A percentile compares a stretch with the other conserved stretches of the same genome.
Evolutionary conservation across 2,113 vertebrate genomes (phyloP).

Genomic region (Sylvilagus bachmani): DNA sequence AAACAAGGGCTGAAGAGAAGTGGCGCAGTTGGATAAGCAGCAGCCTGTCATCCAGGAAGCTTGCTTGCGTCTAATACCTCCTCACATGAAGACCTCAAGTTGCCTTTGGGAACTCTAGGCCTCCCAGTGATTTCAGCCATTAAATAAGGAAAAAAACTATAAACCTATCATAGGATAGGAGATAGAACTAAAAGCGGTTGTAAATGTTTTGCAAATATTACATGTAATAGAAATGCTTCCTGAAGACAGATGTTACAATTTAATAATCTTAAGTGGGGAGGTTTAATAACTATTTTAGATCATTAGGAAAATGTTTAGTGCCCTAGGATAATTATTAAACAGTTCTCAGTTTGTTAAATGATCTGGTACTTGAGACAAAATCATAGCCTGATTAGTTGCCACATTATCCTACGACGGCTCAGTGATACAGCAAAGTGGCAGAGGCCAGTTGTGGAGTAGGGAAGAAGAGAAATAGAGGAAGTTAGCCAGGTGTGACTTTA

Average conservation of each 20-base stretch:
- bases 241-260: constrained; percentile 79
- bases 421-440: constrained; percentile 16
- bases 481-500: background rate
- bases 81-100: constrained; percentile 25
- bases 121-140: constrained; percentile 67
- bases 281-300: constrained; percentile 81
- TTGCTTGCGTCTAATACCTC: constrained; percentile 39
- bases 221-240: constrained; percentile 70
- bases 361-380: constrained; percentile 60
- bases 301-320: constrained; percentile 76
- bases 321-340: constrained; percentile 76
- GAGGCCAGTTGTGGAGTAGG: background rate
- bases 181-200: constrained; percentile 80
- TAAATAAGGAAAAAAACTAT: constrained; percentile 69
- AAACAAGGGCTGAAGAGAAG: constrained; percentile 71
- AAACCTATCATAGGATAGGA: constrained; percentile 55
- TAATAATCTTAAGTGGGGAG: constrained; percentile 75
- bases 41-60: constrained; percentile 78
- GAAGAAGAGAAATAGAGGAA: background rate
- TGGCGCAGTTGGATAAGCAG: constrained; percentile 71
- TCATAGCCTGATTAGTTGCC: constrained; percentile 54
- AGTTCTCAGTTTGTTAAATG: constrained; percentile 65
- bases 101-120: constrained; percentile 44
- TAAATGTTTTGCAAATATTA: constrained; percentile 81
- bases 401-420: constrained; percentile 42